Conservation (phyloP, 2,888 invertebrate species). For the Liodrosophila aerea region DNA sequence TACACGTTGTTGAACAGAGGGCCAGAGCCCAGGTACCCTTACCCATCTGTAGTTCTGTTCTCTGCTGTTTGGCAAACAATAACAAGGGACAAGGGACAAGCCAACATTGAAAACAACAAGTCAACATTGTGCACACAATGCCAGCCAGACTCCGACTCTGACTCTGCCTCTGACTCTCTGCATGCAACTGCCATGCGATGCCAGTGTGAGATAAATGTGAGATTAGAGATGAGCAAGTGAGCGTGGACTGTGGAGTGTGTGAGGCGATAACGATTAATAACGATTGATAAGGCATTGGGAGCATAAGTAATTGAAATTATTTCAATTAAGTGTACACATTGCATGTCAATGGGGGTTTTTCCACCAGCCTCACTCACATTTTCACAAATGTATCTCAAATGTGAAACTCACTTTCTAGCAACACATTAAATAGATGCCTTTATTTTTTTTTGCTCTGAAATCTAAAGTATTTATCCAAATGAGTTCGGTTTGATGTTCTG, state of each 20-base stretch:
- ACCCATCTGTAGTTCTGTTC: slow-evolving; percentile 14
- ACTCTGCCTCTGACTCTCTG: too few relatives aligned
- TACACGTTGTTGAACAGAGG: slow-evolving; percentile 23
- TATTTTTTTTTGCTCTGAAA: too few relatives aligned
- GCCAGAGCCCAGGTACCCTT: not conserved
- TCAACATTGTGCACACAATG: slow-evolving; percentile 42
- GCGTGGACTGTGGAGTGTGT: not conserved
- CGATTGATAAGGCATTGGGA: too few relatives aligned
- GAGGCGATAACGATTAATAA: not conserved
- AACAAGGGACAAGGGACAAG: slow-evolving; percentile 33
- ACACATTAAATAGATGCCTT: too few relatives aligned
- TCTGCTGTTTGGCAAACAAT: slow-evolving; percentile 49
- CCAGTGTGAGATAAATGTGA: slow-evolving; percentile 37
- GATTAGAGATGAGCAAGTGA: slow-evolving; percentile 23
- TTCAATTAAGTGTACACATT: too few relatives aligned
- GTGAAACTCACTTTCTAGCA: too few relatives aligned
- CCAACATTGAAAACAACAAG: slow-evolving; percentile 33
- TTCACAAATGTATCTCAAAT: too few relatives aligned
- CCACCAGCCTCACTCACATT: too few relatives aligned
- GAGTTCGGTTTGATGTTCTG: too few relatives aligned
- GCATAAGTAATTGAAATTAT: too few relatives aligned
- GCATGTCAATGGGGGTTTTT: too few relatives aligned
- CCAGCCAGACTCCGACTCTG: slow-evolving; percentile 6
- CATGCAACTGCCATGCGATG: slow-evolving; percentile 36
- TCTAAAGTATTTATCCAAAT: too few relatives aligned